Percentiles rank a stretch among this genome's conserved stretches.
These are phyloP conservation scores for Acanthosepion pharaonis DNA, from an alignment of 2,888 invertebrate species.

Conservation along the genomic window DNA sequence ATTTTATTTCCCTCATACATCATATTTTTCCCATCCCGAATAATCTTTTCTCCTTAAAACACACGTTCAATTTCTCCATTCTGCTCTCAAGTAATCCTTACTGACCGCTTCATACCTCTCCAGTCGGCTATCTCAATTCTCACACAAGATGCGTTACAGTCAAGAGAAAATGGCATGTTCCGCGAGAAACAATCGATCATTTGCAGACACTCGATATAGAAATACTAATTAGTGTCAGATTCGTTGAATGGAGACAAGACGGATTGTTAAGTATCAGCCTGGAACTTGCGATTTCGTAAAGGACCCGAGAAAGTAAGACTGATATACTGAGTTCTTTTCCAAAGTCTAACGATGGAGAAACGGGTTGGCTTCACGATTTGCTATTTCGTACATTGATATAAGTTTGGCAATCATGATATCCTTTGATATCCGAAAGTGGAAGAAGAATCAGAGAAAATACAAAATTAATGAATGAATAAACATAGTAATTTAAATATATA, in stretches of 20 bases:
- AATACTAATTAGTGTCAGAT: background rate
- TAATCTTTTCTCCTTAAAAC: background rate
- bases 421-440: background rate
- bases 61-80: background rate
- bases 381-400: background rate
- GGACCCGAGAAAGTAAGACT: background rate
- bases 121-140: background rate
- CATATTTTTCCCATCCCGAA: background rate
- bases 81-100: background rate
- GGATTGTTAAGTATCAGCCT: background rate
- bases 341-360: too few relatives aligned
- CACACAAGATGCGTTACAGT: background rate
- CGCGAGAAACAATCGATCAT: background rate
- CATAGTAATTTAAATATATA: too few relatives aligned
- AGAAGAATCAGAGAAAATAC: too few relatives aligned
- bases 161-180: background rate
- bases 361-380: too few relatives aligned
- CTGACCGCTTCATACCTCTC: background rate
- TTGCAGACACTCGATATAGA: background rate
- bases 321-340: background rate
- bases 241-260: background rate
- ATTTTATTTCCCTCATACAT: background rate
- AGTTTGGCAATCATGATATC: background rate
- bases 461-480: too few relatives aligned
- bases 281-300: background rate